Conservation (phyloP, 2,113 vertebrate species). For the Polypterus bichir region DNA sequence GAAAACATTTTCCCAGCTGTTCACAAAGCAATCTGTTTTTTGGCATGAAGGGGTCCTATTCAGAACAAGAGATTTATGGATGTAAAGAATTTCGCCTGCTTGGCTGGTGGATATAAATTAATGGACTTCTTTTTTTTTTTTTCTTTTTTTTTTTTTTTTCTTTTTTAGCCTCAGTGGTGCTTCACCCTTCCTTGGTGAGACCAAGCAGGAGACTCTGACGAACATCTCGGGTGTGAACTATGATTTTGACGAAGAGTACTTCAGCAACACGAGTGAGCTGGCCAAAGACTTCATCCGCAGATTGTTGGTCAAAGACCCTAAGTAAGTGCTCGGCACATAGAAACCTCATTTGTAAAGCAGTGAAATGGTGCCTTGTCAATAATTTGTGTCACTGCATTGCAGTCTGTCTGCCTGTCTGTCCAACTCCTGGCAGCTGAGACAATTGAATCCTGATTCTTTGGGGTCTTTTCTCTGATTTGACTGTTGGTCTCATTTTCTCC, state of each 20-base stretch:
- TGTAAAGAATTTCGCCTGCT: neutral
- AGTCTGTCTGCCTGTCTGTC: neutral
- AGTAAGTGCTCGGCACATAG: constrained; percentile 46
- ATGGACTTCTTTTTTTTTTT: neutral
- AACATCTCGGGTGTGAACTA: constrained; percentile 95
- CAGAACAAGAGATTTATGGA: too few species aligned
- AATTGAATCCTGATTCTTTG: neutral
- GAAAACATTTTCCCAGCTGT: too few species aligned
- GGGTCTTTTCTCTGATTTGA: neutral
- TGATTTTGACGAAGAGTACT: constrained; percentile 92
- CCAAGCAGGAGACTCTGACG: constrained; percentile 91
- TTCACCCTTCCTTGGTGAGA: constrained; percentile 86
- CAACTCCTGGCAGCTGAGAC: neutral
- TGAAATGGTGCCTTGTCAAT: neutral
- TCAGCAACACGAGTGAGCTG: constrained; percentile 89
- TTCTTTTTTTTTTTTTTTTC: neutral
- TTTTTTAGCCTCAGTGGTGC: constrained; percentile 71
- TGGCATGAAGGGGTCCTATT: too few species aligned
- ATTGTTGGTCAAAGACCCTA: constrained; percentile 88
- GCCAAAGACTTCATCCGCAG: constrained; percentile 95
- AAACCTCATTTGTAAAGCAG: neutral
- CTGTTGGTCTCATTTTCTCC: too few species aligned
- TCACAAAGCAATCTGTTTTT: too few species aligned
- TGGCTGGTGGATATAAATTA: neutral
- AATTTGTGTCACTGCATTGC: neutral